A percentile compares a stretch with the other conserved stretches of the same genome.
Evolutionary conservation across 2,888 invertebrate species (phyloP).

Genomic region (Macrophya alboannulata): DNA sequence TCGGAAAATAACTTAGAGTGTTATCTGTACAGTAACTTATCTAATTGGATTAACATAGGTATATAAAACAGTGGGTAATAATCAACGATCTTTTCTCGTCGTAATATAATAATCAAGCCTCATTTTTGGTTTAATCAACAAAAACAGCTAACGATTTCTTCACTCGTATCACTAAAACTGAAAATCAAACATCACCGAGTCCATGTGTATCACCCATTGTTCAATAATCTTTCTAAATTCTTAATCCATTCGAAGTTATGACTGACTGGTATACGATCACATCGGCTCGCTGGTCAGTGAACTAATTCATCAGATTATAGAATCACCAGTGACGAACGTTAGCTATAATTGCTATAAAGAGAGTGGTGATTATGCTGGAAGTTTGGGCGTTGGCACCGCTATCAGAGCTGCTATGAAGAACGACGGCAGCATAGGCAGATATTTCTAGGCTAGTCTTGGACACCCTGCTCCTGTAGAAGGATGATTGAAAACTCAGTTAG

Average conservation of each 20-base stretch:
- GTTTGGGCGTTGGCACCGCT: conserved; percentile 4
- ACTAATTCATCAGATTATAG: not conserved
- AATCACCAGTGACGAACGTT: conserved; percentile 5
- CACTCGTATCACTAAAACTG: not conserved
- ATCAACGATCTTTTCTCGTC: not conserved
- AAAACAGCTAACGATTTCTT: too few relatives aligned
- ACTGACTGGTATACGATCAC: not conserved
- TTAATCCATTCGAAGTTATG: not conserved
- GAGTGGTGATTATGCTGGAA: not conserved
- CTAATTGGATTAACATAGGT: not conserved
- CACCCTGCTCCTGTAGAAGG: not conserved
- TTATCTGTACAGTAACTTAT: not conserved
- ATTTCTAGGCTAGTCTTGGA: not conserved
- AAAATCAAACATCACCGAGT: not conserved
- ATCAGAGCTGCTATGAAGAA: conserved; percentile 7
- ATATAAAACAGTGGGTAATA: not conserved
- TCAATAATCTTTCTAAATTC: not conserved
- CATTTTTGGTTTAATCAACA: not conserved
- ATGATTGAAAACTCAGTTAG: not conserved
- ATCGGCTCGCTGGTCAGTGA: not conserved
- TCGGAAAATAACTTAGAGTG: not conserved
- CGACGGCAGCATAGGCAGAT: conserved; percentile 17
- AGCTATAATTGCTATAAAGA: not conserved
- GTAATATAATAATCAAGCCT: not conserved
- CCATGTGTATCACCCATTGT: not conserved